Base-by-base conservation (phyloP, 1,140 invertebrate genomes). In the Magallana ariakensis region DNA sequence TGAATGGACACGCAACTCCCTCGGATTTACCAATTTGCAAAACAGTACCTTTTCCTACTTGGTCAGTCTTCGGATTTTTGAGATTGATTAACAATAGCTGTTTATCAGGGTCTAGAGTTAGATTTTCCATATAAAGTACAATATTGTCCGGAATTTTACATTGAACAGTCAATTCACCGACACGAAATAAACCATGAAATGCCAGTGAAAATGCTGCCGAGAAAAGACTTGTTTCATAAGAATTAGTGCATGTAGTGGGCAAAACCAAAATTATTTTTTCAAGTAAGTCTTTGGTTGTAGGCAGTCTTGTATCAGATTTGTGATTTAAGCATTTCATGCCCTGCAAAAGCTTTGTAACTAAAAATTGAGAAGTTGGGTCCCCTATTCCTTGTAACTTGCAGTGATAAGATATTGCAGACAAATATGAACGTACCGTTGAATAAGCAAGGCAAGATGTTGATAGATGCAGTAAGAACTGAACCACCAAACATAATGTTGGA, bases 131-230 rank as follows among this genome's bases (percentile, higher is more conserved):
- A 9, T 55, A 9, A 9, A n/a, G 4, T 55, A 82, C 46, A 82
- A 55, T 16, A 54, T 82, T 82, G 19, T 55, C 15, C 13, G 55
- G 55, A 82, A 55, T 55, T 55, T 16, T 13, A 82, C 80, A n/a
- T n/a, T n/a, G n/a, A n/a, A n/a, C n/a, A 46, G 80, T 82, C 46
- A 82, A 55, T 46, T 82, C 46, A 4, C 80, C 46, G 15, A 82
- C 80, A 19, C 15, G 46, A 54, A 82, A 54, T 55, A 82, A 82
- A 16, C 80, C 80, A 82, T 19, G 15, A 55, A 82, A 56, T 15
- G 54, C 80, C 54, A 82, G 19, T 55, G 46, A 82, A 81, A 81
- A 81, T 81, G 80, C 33, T 54, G 80, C 33, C 33, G 80, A 53
- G 46, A 81, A 81, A 9, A 81, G 33, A 22, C 16, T 16, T 33